phyloP scores from a whole-genome alignment of 2,113 vertebrate species.

The Zosterops japonicus region DNA sequence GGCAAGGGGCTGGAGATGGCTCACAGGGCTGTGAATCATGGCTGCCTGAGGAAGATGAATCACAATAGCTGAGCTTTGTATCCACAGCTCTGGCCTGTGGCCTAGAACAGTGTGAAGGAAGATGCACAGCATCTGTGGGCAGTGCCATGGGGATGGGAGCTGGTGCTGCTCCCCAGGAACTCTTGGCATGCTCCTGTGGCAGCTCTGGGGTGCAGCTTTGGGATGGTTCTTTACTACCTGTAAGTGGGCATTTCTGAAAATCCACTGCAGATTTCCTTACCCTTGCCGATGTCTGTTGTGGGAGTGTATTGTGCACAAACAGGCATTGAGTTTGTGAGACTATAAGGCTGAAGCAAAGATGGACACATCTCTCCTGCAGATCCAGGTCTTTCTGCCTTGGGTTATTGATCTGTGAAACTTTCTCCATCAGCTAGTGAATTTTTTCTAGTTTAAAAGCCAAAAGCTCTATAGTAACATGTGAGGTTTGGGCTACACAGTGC shows the following conservation, averaged over 20 bases:
- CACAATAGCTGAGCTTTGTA: background rate
- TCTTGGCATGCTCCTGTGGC: accelerated
- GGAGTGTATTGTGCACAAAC: background rate
- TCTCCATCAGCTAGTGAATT: accelerated
- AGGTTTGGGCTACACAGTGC: background rate
- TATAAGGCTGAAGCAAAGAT: background rate
- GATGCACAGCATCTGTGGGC: accelerated
- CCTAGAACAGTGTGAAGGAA: background rate
- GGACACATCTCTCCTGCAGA: background rate
- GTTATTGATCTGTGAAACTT: background rate
- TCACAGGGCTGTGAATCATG: background rate
- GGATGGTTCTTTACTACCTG: background rate
- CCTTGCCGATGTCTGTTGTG: background rate
- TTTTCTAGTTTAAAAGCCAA: background rate
- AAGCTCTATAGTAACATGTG: background rate
- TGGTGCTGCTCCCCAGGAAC: background rate
- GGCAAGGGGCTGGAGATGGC: background rate
- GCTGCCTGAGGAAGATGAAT: background rate
- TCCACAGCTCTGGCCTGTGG: background rate
- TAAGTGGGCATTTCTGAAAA: background rate
- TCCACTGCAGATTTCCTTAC: background rate
- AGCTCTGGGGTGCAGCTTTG: background rate
- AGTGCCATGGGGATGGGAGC: background rate
- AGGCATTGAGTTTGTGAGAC: background rate
- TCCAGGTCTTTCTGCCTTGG: background rate